Evolutionary conservation across 2,797 vertebrate genomes (phyloP), one percentile per base, ranked within the genome.

Genomic region (Strix occidentalis): DNA sequence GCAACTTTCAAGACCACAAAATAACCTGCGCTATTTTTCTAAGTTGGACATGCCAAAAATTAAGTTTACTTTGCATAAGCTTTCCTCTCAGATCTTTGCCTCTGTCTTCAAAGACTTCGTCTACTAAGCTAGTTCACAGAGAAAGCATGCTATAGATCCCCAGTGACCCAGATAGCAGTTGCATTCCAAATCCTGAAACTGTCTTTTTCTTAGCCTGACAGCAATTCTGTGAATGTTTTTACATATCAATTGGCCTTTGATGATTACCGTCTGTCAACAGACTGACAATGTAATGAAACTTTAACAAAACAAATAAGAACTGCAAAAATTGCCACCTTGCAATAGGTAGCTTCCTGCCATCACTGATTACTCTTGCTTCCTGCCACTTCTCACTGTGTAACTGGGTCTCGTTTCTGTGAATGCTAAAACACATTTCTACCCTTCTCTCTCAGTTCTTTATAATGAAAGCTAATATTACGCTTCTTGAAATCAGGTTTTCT

Each of bases 71-170:
- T 81, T 79, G 31, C 89, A 77, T 54, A 89, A 88, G 64, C 23
- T 76, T 89, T 72, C 18, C 48, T 84, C 72, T 95, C 77, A 80
- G 66, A 95, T 95, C 89, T 93, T 80, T 65, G 56, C 48, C 60
- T 89, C 75, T 21, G n/a, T 51, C 84, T 94, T 92, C 93, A 95
- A 95, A 95, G 70, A 41, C 70, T 95, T 94, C 65, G 61, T 84
- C 83, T 79, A 39, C 70, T 78, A 37, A 93, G 45, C 63, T 35
- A 89, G 77, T 82, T 92, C 77, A 91, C 66, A 91, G 54, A 64
- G 69, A 90, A 88, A 79, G 37, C 65, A 29, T 31, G 81, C 64
- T 53, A 58, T 13, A 90, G 80, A 93, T 95, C 64, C 88, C 91
- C 64, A 88, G 77, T 89, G 91, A 94, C 94, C 90, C 90, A 95